These are phyloP conservation scores for Dromiciops gliroides DNA, from an alignment of 2,113 vertebrate genomes.

Conservation along the genomic window DNA sequence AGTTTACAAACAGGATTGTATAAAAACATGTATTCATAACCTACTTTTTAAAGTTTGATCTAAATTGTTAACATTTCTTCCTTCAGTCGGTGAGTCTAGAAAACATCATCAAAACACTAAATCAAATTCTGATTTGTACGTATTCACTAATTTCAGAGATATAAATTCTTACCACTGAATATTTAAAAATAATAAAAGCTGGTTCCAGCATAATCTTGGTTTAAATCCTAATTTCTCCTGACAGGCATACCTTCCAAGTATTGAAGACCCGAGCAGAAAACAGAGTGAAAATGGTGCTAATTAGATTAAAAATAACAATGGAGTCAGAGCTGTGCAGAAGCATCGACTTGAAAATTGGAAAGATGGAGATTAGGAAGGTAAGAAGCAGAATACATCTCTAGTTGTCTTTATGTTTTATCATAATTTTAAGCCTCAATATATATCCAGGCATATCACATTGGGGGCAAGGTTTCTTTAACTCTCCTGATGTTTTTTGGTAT, in stretches of 20 bases:
- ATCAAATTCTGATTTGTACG: not conserved
- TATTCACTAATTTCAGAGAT: not conserved
- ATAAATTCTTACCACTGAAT: not conserved
- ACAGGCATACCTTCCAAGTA: not conserved
- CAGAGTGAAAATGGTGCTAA: not conserved
- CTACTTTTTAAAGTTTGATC: not conserved
- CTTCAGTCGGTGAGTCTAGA: not conserved
- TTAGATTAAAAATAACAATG: not conserved
- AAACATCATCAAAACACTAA: not conserved
- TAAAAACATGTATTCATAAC: not conserved
- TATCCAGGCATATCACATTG: too few relatives aligned
- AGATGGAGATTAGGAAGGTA: not conserved
- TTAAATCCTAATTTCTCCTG: not conserved
- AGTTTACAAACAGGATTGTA: not conserved
- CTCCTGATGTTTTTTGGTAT: conserved; percentile 22
- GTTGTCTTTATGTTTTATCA: conserved; percentile 1
- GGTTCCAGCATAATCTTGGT: not conserved
- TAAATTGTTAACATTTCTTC: not conserved
- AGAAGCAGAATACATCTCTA: conserved; percentile 7
- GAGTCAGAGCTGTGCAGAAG: not conserved
- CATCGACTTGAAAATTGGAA: not conserved
- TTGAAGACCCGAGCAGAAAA: not conserved
- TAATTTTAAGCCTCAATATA: conserved; percentile 40
- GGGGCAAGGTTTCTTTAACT: not conserved
- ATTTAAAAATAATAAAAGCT: not conserved